Evolutionary conservation across 1,140 invertebrate genomes (phyloP).

Genomic region (Drosophila hydei): DNA sequence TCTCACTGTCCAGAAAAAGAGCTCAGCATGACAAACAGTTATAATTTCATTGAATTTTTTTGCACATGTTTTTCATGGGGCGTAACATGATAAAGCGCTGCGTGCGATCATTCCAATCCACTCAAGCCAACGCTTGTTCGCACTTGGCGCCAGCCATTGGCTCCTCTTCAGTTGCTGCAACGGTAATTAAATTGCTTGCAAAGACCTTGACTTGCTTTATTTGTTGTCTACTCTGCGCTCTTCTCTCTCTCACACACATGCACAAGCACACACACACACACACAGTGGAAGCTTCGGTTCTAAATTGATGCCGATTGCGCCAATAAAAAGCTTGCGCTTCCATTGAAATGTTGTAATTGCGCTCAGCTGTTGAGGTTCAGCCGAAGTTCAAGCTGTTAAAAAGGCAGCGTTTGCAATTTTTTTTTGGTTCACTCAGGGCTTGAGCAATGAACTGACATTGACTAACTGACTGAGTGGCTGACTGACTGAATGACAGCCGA

Average conservation of each 20-base stretch:
- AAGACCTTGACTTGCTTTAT: conserved; percentile 66
- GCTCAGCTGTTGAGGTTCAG: conserved; percentile 47
- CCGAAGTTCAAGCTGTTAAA: conserved; percentile 56
- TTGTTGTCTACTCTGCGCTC: conserved; percentile 20
- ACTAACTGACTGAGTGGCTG: conserved; percentile 20
- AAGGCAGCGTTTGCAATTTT: conserved; percentile 27
- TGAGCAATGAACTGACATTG: conserved; percentile 51
- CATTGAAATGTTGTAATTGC: conserved; percentile 57
- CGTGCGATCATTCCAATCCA: conserved; percentile 2
- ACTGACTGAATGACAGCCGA: conserved; percentile 13
- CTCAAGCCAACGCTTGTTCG: conserved; percentile 12
- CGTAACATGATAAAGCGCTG: conserved; percentile 32
- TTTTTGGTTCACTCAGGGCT: conserved; percentile 35
- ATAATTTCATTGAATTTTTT: conserved; percentile 13
- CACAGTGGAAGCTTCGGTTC: conserved; percentile 16
- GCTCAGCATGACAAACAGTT: conserved; percentile 26
- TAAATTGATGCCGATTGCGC: conserved; percentile 36
- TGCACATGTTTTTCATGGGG: conserved; percentile 15
- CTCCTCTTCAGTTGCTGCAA: conserved; percentile 26
- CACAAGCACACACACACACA: not conserved
- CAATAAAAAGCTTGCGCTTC: conserved; percentile 27
- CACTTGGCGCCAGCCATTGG: conserved; percentile 8
- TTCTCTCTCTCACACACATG: not conserved
- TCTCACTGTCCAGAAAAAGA: conserved; percentile 24
- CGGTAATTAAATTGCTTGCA: conserved; percentile 62